Percentiles rank a stretch among this genome's conserved stretches.
Conservation (phyloP, 2,113 vertebrate species). For the Nycticryphes semicollaris region DNA sequence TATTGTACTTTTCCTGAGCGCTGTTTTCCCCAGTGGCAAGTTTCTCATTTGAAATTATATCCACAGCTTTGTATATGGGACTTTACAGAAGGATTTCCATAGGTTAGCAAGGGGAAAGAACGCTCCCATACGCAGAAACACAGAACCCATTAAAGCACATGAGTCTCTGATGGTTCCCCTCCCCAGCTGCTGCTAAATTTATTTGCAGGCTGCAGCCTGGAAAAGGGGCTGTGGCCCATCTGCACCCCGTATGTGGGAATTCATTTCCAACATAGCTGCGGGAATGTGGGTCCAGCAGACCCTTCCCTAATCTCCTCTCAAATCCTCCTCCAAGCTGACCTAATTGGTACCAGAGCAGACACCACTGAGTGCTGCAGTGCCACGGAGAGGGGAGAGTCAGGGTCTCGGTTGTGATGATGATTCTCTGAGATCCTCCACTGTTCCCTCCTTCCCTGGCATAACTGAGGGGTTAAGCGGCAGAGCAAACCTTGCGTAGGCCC, state of each 20-base stretch:
- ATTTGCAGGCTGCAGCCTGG: not conserved
- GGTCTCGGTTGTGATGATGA: not conserved
- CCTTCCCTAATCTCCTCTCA: not conserved
- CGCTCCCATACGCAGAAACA: not conserved
- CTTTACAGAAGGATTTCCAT: constrained; percentile 12
- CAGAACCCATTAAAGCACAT: not conserved
- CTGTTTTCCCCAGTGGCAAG: not conserved
- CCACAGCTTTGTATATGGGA: constrained; percentile 1
- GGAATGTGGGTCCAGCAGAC: not conserved
- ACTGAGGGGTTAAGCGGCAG: not conserved
- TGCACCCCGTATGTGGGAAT: constrained; percentile 29
- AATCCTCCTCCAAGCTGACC: not conserved
- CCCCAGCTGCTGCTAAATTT: constrained; percentile 8
- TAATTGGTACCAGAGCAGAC: not conserved
- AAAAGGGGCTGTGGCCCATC: not conserved
- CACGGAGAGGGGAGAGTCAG: fast-evolving
- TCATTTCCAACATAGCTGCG: not conserved
- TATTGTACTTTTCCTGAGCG: constrained; percentile 16
- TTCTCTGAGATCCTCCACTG: fast-evolving
- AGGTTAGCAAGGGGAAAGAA: not conserved
- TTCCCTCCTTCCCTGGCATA: not conserved
- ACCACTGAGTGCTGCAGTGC: fast-evolving
- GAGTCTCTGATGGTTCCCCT: not conserved
- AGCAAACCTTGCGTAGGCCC: not conserved
- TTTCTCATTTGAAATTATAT: constrained; percentile 17